Evolutionary conservation across 2,888 invertebrate species (phyloP), one percentile per base, ranked within the genome.

Genomic region (Amphipoea lucens): DNA sequence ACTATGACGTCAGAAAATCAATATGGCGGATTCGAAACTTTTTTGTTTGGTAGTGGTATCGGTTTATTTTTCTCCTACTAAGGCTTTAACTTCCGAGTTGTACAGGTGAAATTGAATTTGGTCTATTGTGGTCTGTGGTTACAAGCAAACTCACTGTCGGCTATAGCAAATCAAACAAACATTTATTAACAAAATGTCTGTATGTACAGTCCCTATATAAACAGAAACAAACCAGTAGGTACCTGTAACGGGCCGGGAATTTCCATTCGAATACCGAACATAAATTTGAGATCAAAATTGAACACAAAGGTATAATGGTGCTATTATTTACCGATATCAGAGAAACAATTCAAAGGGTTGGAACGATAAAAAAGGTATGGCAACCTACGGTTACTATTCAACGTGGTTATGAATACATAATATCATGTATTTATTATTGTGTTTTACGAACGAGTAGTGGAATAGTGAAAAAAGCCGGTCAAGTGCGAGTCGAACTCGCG

Each of bases 331-430:
- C 86, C 84, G 84, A 85, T 87, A 88, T 90, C 89, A 89, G 81
- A 87, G 86, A 91, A 91, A 91, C 90, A 91, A 90, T 91, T 88
- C 79, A 85, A 89, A 90, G 89, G 91, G 88, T 84, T 84, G 45
- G 69, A 73, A 81, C 68, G 79, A 81, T 80, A 87, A 86, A 85
- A 90, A 89, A 90, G 87, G 88, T 89, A 88, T 85, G 83, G 66
- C 74, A 79, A 67, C 84, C 88, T 86, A 74, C 79, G 54, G 79
- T 90, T 91, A 88, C 88, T 90, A 91, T 91, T 91, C 88, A 83
- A 78, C 81, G 84, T 81, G 85, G 88, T 85, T 86, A 74, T 83
- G 86, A 79, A 85, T 88, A 88, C 84, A 83, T 86, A 84, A 83
- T 86, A 84, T 76, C 86, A 78, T 79, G 81, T 88, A 88, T 86